Evolutionary conservation across 1,140 invertebrate genomes (phyloP).

Genomic region (Episyrphus balteatus): DNA sequence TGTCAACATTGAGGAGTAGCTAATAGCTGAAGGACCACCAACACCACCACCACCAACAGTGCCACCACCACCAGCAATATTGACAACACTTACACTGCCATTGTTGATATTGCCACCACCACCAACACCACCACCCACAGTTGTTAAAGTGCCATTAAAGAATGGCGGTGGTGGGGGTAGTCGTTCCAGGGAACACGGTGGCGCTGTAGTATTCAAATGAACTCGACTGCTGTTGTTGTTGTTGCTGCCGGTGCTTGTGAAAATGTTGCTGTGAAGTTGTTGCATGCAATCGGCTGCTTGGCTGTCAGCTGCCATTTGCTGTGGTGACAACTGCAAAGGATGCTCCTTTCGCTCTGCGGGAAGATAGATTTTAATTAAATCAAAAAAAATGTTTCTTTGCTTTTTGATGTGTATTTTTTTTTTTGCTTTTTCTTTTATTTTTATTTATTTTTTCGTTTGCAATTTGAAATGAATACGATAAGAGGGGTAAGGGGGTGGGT

Average conservation of each 20-base stretch:
- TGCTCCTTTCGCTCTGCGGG: conserved; percentile 28
- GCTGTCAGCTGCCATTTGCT: conserved; percentile 24
- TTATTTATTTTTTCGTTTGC: no score
- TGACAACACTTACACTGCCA: not conserved
- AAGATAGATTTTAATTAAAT: no score
- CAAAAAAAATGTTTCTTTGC: not conserved
- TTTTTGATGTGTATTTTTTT: no score
- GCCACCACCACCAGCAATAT: conserved; percentile 24
- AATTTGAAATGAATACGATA: not conserved
- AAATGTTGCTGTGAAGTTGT: conserved; percentile 9
- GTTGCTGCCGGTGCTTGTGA: not conserved
- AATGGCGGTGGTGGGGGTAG: not conserved
- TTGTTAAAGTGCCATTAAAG: not conserved
- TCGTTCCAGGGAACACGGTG: not conserved
- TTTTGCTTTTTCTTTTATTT: no score
- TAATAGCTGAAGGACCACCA: conserved; percentile 27
- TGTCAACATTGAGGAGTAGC: conserved; percentile 18
- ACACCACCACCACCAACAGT: no score
- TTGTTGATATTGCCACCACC: not conserved
- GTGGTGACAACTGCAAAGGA: conserved; percentile 24
- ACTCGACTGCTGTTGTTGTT: not conserved
- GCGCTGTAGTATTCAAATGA: not conserved
- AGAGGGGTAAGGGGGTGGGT: not conserved
- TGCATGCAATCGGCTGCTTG: conserved; percentile 10
- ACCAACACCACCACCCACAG: not conserved